Percentiles rank a stretch among this genome's conserved stretches.
phyloP scores from a whole-genome alignment of 2,113 vertebrate genomes.

The Tachysurus fulvidraco region DNA sequence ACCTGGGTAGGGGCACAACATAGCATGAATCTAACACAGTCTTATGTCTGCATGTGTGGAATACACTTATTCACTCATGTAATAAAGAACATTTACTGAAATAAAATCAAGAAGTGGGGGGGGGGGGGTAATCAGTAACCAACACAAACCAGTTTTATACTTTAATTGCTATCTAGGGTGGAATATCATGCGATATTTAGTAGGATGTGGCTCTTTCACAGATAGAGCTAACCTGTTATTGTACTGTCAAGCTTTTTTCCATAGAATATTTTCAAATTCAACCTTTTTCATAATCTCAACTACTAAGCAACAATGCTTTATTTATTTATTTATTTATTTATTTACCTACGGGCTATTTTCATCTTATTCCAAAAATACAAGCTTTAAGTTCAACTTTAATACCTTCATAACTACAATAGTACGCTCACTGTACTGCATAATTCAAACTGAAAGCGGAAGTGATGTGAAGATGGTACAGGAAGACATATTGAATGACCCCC shows the following conservation, averaged over 20 bases:
- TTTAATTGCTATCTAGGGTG: constrained; percentile 81
- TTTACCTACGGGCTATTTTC: constrained; percentile 6
- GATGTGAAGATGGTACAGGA: constrained; percentile 72
- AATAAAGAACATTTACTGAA: constrained; percentile 60
- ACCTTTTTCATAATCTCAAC: constrained; percentile 13
- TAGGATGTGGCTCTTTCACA: constrained; percentile 39
- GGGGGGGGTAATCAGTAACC: constrained; percentile 68
- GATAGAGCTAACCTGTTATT: constrained; percentile 31
- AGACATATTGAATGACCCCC: constrained; percentile 79
- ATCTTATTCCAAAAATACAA: constrained; percentile 38
- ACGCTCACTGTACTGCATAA: constrained; percentile 77
- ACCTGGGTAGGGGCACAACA: constrained; percentile 86
- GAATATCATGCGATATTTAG: constrained; percentile 78
- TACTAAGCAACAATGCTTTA: constrained; percentile 18
- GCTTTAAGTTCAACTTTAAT: constrained; percentile 47
- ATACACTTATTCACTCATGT: constrained; percentile 77
- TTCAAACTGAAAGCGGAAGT: constrained; percentile 54
- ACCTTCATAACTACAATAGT: constrained; percentile 60
- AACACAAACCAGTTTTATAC: constrained; percentile 78
- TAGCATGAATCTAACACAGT: constrained; percentile 55
- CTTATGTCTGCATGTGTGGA: constrained; percentile 72
- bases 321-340: no score
- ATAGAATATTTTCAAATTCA: constrained; percentile 7
- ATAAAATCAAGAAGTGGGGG: constrained; percentile 73
- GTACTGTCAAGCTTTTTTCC: constrained; percentile 1